Evolutionary conservation across 2,797 vertebrate genomes (phyloP).

Genomic region (Microcaecilia unicolor): DNA sequence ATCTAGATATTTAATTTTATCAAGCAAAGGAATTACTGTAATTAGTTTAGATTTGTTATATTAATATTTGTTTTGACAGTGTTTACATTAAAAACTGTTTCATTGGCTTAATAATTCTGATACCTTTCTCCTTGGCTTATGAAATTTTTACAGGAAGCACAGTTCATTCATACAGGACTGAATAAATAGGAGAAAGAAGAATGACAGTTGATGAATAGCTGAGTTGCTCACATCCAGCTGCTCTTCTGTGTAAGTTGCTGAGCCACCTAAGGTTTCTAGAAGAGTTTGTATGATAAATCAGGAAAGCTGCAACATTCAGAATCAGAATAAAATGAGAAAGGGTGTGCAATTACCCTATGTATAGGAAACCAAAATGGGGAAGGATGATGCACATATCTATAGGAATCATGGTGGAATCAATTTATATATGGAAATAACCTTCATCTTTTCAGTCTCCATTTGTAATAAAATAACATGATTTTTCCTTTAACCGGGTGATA

Average conservation of each 20-base stretch:
- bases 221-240: background rate
- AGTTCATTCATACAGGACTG: constrained; percentile 12
- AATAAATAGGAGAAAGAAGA: constrained; percentile 15
- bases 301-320: background rate
- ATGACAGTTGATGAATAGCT: background rate
- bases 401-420: too few species aligned
- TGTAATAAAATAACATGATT: constrained; percentile 6
- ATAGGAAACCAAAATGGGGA: background rate
- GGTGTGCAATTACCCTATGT: background rate
- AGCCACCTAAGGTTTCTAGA: background rate
- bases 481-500: too few species aligned
- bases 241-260: background rate
- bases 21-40: constrained; percentile 13
- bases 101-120: constrained; percentile 19
- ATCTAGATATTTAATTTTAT: constrained; percentile 8
- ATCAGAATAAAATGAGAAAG: background rate
- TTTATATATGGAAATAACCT: too few species aligned
- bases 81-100: constrained; percentile 13
- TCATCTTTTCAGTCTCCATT: too few species aligned
- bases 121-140: constrained; percentile 5
- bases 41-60: constrained; percentile 16
- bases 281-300: background rate
- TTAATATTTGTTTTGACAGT: constrained; percentile 11
- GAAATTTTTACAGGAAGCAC: constrained; percentile 10
- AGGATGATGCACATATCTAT: background rate